Base-by-base conservation (phyloP, 1,140 invertebrate species). In the Ctenoplectra terminalis region DNA sequence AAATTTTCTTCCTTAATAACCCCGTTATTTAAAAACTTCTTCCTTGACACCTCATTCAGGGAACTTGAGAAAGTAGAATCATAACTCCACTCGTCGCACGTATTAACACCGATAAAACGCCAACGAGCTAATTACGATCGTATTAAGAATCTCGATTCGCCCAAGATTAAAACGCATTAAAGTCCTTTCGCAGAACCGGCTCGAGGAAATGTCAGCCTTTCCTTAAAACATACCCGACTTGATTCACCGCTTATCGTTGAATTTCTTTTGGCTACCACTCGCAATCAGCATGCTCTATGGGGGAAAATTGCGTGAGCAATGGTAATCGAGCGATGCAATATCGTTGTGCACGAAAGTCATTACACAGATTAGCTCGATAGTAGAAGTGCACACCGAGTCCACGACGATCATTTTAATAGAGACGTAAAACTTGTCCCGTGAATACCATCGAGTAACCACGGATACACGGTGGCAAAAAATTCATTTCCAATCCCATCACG, bases 341-440 rank as follows among this genome's bases (percentile, higher is more conserved):
- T 88, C 83, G 85, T 83, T 70, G 81, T 80, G 84, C 90, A 89
- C 90, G 89, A 91, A 88, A 90, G 86, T 86, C 90, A 91, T 92
- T 91, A 91, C 88, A 85, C 86, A 88, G 87, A 90, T 92, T 90
- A 90, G 88, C 76, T n/a, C 37, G 81, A 87, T 86, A 87, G 70
- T 83, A 84, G 79, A 87, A 86, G 90, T 91, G 90, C 89, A 86
- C 88, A 52, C 77, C 46, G 84, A 64, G 80, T 48, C 34, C 63
- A 43, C 77, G 67, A 31, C 15, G 48, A 34, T 43, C 56, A 52
- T 15, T 64, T 88, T 90, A 90, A 92, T 90, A 88, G 86, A 91
- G 90, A 91, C 87, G 86, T 91, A 90, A 90, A 89, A 80, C 9
- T 89, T 80, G 82, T 76, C 71, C 50, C 29, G 43, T 64, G 54